Conservation (phyloP, 2,797 vertebrate species). For the Myripristis murdjan region DNA sequence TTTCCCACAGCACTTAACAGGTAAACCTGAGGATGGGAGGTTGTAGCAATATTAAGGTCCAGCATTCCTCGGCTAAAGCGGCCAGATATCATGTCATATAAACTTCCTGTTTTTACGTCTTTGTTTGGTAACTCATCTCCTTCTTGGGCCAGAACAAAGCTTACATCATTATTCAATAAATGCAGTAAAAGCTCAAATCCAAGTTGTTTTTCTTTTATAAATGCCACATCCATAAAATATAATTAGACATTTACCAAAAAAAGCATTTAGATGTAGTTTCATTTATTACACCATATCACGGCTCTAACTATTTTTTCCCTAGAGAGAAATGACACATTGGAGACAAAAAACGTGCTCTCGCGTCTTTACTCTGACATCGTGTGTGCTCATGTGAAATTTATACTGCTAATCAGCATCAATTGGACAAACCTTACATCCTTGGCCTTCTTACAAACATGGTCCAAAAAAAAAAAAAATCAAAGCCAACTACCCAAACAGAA, state of each 20-base stretch:
- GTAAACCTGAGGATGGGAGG: not conserved
- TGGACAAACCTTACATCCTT: conserved; percentile 26
- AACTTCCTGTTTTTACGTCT: conserved; percentile 1
- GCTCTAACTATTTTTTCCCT: conserved; percentile 26
- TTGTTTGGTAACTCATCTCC: not conserved
- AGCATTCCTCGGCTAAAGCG: conserved; percentile 13
- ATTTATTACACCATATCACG: conserved; percentile 40
- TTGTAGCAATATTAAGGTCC: not conserved
- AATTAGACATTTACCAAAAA: not conserved
- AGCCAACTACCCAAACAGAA: conserved; percentile 42
- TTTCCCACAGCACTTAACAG: not conserved
- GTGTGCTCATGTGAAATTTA: conserved; percentile 7
- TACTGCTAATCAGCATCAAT: conserved; percentile 7
- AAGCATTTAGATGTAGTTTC: not conserved
- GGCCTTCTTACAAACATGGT: conserved; percentile 32
- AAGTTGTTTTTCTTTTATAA: conserved; percentile 2
- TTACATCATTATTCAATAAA: not conserved
- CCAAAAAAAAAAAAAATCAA: conserved; percentile 62
- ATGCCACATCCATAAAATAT: not conserved
- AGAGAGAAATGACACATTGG: conserved; percentile 52
- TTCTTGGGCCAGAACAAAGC: not conserved
- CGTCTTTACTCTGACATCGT: conserved; percentile 8
- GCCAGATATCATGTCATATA: conserved; percentile 6
- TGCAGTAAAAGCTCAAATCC: not conserved
- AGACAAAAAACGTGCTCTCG: conserved; percentile 19